phyloP scores from a whole-genome alignment of 2,797 vertebrate genomes.

The Ceyx erithaca region DNA sequence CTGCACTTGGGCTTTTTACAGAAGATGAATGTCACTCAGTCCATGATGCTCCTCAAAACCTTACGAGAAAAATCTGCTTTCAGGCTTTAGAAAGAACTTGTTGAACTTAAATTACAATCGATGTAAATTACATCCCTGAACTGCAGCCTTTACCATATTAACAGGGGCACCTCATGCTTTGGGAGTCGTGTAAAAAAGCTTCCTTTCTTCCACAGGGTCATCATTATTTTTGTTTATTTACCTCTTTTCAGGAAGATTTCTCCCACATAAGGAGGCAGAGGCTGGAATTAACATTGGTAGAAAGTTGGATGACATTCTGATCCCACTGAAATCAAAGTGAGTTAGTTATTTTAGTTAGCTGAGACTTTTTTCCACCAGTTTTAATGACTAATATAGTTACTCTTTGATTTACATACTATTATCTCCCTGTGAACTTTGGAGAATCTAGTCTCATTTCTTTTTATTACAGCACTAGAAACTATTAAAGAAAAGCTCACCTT shows the following conservation, averaged over 20 bases:
- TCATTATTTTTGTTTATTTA: not conserved
- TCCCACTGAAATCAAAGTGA: not conserved
- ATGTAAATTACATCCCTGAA: not conserved
- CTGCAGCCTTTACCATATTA: not conserved
- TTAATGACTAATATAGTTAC: conserved; percentile 22
- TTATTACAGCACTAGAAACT: conserved; percentile 51
- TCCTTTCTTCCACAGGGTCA: not conserved
- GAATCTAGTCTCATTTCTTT: conserved; percentile 50
- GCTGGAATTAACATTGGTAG: not conserved
- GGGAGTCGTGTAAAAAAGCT: not conserved
- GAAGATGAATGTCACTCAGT: not conserved
- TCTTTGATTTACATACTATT: conserved; percentile 57
- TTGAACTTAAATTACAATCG: not conserved
- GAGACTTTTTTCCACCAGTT: not conserved
- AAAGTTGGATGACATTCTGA: conserved; percentile 7
- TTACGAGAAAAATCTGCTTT: not conserved
- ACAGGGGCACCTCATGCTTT: not conserved
- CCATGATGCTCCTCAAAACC: not conserved
- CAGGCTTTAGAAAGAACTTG: not conserved
- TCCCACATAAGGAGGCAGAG: not conserved
- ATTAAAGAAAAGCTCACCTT: conserved; percentile 62
- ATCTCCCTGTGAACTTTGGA: conserved; percentile 46
- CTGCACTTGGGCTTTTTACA: not conserved
- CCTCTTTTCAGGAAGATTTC: not conserved
- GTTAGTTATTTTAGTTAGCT: conserved; percentile 34